Base-by-base conservation (phyloP, 2,888 invertebrate genomes). In the Phyllotreta striolata region DNA sequence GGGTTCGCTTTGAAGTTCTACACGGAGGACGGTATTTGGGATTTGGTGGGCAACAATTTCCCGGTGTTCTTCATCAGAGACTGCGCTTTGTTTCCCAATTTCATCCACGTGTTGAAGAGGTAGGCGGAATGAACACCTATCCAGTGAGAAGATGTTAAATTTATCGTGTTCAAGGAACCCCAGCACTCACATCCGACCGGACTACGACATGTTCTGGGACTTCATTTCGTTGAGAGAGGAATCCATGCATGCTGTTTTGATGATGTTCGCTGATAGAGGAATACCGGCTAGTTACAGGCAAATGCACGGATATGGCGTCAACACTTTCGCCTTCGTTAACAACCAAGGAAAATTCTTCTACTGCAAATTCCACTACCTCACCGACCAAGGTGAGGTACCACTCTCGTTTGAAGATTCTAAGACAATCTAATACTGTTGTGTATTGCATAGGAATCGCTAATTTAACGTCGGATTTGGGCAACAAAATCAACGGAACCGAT, bases 121-220 rank as follows among this genome's bases (percentile, higher is more conserved):
- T 74, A 60, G 54, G 2, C 14, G 14, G 35, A 12, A 1, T 49
- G n/a, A n/a, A n/a, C n/a, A n/a, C n/a, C n/a, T n/a, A n/a, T n/a
- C n/a, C n/a, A 14, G 8, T 14, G 1, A 55, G 0, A 34, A 39
- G 39, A 37, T 9, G 35, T 37, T 43, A 35, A 37, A 46, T 13
- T 46, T 24, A 14, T 49, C 37, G 9, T 24, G 13, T 12, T 47
- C 8, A 8, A 13, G 98, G 70, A 98, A 98, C 81, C 98, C 98
- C 0, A 91, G 87, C 34, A 94, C 94, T 0, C 92, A 94, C 78
- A 84, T 96, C 37, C 93, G 95, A 82, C 73, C 72, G 1, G 96
- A 97, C 83, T 85, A 92, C 38, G 94, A 97, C 77, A 95, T 95
- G 93, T 95, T 95, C 79, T 97, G 96, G 96, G 97, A 97, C 80